Percentiles rank a stretch among this genome's conserved stretches.
phyloP scores from a whole-genome alignment of 2,888 invertebrate genomes.

The Lumbricus terrestris region DNA sequence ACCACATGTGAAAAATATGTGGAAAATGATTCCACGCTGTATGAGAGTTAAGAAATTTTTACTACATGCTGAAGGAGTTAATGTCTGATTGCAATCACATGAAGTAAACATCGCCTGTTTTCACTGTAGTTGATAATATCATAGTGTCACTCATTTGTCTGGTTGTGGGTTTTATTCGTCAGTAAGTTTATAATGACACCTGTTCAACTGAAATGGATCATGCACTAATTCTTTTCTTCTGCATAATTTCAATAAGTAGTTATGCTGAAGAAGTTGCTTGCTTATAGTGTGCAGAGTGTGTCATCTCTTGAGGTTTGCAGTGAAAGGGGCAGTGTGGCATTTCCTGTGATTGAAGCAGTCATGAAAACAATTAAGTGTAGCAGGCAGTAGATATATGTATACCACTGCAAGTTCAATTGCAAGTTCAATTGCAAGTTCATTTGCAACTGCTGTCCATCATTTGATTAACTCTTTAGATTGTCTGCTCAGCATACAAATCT shows the following conservation, averaged over 20 bases:
- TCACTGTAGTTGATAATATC: background rate
- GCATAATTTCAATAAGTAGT: background rate
- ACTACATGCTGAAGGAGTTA: too few relatives aligned
- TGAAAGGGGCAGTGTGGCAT: background rate
- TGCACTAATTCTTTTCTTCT: background rate
- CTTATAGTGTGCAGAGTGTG: background rate
- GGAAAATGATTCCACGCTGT: too few relatives aligned
- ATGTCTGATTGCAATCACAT: too few relatives aligned
- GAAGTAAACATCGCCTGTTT: background rate
- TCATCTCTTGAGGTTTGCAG: background rate
- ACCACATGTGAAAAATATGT: too few relatives aligned
- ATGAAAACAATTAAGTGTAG: background rate
- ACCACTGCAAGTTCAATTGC: too few relatives aligned
- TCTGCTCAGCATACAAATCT: slow-evolving; percentile 3
- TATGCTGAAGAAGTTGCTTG: background rate
- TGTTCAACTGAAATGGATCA: background rate
- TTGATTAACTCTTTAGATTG: background rate
- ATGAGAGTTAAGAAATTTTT: too few relatives aligned
- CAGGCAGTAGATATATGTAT: too few relatives aligned
- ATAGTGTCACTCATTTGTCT: background rate
- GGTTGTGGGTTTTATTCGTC: background rate
- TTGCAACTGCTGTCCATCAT: too few relatives aligned
- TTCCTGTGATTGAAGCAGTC: background rate
- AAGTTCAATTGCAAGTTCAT: too few relatives aligned
- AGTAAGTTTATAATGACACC: background rate